Base-by-base conservation (phyloP, 2,797 vertebrate species). In the Oryzias dopingdopingensis region DNA sequence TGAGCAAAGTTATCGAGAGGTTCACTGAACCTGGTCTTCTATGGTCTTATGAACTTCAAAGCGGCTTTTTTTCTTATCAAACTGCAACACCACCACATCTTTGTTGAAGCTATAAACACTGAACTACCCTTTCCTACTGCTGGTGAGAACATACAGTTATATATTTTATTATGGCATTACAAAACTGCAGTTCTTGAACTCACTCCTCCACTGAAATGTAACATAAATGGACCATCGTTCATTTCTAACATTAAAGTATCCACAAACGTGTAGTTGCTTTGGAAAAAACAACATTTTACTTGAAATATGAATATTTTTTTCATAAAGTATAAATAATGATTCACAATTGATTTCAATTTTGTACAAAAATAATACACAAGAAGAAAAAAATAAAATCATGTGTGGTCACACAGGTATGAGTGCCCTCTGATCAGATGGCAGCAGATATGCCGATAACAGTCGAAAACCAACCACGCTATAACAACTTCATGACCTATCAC, bases 361-460 rank as follows among this genome's bases (percentile, higher is more conserved):
- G 83, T 93, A 91, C 89, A 93, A 93, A 94, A 93, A 94, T 93
- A 94, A 92, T 94, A 94, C 92, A 93, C 87, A 76, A 83, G 71
- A 72, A 84, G 77, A 59, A 62, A 73, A 66, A 84, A 74, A 46
- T 24, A 18, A 74, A 87, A 91, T 92, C 82, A 90, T 47, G 59
- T 82, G 71, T 70, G 76, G 76, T 82, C 81, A 86, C 74, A 83
- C 68, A 70, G 75, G 60, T 77, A 65, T 82, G 82, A 79, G 79
- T 86, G 80, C 85, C 86, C 69, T 86, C 86, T 84, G 81, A 76
- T 87, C 79, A 81, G 78, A 82, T 60, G 86, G 85, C 89, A 89
- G 85, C 78, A 83, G 65, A 75, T 71, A 80, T 83, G 80, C 77
- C 70, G 56, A 89, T 74, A 88, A 89, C 85, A 89, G 84, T 88